phyloP scores from a whole-genome alignment of 2,797 vertebrate species.

The Macropodus opercularis region DNA sequence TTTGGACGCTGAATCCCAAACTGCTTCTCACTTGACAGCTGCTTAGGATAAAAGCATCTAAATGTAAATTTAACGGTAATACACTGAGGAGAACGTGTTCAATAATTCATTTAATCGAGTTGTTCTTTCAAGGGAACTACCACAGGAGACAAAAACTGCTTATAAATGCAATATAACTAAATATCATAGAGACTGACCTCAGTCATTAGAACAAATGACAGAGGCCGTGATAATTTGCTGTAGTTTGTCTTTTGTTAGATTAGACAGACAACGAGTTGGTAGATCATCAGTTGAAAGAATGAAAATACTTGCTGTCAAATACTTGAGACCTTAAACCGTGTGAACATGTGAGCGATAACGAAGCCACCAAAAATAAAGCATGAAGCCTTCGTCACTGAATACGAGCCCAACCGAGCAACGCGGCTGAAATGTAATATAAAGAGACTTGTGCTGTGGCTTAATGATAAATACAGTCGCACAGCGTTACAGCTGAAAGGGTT shows the following conservation, averaged over 20 bases:
- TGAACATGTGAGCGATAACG: conserved; percentile 21
- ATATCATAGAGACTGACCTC: not conserved
- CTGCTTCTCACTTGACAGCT: too few species aligned
- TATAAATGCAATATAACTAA: not conserved
- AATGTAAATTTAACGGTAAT: too few species aligned
- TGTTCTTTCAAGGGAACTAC: not conserved
- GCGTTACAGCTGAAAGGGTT: not conserved
- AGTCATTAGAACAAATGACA: not conserved
- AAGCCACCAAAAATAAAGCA: conserved; percentile 28
- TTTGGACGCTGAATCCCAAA: too few species aligned
- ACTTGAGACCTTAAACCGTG: not conserved
- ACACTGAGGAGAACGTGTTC: not conserved
- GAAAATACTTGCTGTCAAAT: too few species aligned
- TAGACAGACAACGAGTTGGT: too few species aligned
- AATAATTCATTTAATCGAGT: not conserved
- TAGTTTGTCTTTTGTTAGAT: too few species aligned
- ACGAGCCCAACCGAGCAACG: conserved; percentile 19
- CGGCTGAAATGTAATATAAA: conserved; percentile 34
- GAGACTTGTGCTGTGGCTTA: conserved; percentile 10
- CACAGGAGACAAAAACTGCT: not conserved
- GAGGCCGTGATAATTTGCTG: too few species aligned
- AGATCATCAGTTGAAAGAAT: too few species aligned
- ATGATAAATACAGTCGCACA: conserved; percentile 11
- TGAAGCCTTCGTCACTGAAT: conserved; percentile 13
- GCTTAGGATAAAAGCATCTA: too few species aligned